phyloP scores from a whole-genome alignment of 1,140 invertebrate species.

The Drosophila rhopaloa region DNA sequence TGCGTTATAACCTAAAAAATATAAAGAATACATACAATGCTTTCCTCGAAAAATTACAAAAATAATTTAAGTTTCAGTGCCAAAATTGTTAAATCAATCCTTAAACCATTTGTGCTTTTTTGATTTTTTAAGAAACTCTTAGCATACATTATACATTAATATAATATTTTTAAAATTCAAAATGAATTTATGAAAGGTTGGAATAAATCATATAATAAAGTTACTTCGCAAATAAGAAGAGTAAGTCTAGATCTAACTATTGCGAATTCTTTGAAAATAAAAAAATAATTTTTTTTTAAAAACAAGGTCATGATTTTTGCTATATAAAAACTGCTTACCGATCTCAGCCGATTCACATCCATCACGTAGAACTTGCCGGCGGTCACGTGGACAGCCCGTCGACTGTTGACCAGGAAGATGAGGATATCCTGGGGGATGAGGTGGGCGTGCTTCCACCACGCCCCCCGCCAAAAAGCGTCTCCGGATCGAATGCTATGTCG shows the following conservation, averaged over 20 bases:
- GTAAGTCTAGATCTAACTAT: too few species aligned
- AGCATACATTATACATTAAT: too few species aligned
- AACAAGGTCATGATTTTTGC: too few species aligned
- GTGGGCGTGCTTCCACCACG: constrained; percentile 64
- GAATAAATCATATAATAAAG: too few species aligned
- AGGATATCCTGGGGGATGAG: constrained; percentile 65
- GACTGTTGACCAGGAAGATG: constrained; percentile 69
- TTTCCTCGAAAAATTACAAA: too few species aligned
- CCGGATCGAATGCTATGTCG: constrained; percentile 71
- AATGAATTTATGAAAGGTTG: too few species aligned
- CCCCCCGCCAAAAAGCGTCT: constrained; percentile 70
- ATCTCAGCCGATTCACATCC: constrained; percentile 73
- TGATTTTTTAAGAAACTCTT: too few species aligned
- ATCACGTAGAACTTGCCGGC: constrained; percentile 79
- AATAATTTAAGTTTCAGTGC: too few species aligned
- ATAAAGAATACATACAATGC: background rate
- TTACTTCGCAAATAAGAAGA: too few species aligned
- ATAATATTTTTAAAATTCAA: too few species aligned
- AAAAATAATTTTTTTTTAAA: background rate
- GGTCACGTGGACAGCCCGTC: constrained; percentile 65
- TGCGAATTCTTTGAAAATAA: background rate
- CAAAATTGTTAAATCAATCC: too few species aligned
- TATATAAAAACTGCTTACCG: constrained; percentile 34
- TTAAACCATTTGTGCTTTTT: too few species aligned
- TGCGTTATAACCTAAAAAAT: constrained; percentile 69